Base-by-base conservation (phyloP, 2,113 vertebrate genomes). In the Marmota flaviventris region DNA sequence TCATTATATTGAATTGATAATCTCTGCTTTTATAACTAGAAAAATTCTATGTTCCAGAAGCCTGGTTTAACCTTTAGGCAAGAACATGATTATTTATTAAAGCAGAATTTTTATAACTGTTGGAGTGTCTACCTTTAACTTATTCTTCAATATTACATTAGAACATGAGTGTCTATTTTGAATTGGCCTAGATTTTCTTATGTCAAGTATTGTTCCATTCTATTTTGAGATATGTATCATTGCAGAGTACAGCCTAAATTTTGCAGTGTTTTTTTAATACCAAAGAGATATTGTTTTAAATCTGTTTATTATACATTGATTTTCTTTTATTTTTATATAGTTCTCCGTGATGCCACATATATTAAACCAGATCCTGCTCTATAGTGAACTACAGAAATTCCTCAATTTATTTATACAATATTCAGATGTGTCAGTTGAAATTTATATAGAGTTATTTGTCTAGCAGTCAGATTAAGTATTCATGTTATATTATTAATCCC, bases 1-100 rank as follows among this genome's bases (percentile, higher is more conserved):
- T 70, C 2, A 93, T 90, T 86, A 72, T 63, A 73, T 67, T 82
- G 67, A 89, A 95, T 90, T 94, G 17, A 29, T 96, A 42, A 79
- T 4, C 32, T 12, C 20, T 93, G 13, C 37, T 76, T 20, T 53
- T 82, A 45, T 67, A 96, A 78, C 29, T 53, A 16, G 24, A 93
- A 39, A 48, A 85, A 72, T 89, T 61, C 48, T 70, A 42, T 78
- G 48, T 63, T 83, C n/a, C n/a, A 67, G 51, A 87, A n/a, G 16
- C 24, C 32, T 73, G 72, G 63, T 87, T 91, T 86, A 91, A 93
- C 85, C n/a, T 87, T 82, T 58, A 32, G 10, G 4, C 39, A 91
- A 83, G 75, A 78, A 72, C 70, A 88, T 83, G 18, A 45, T 70
- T 78, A 78, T 69, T 73, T 81, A 20, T 37, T 76, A 87, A 65